Conservation (phyloP, 1,140 invertebrate genomes). For the Phenacoccus solenopsis region DNA sequence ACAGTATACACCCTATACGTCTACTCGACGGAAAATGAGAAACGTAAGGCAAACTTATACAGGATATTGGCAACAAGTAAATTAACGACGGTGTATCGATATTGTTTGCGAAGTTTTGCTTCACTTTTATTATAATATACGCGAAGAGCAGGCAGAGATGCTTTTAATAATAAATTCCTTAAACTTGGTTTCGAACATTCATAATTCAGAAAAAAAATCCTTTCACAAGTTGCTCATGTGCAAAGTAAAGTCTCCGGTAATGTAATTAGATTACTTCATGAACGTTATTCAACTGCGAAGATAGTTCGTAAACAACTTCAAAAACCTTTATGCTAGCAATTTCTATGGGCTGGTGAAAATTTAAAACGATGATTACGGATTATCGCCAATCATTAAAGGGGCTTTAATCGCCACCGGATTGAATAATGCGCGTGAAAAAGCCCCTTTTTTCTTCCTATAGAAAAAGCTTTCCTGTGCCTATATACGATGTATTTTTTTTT, state of each 20-base stretch:
- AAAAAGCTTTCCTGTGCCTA: background rate
- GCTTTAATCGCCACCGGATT: no score
- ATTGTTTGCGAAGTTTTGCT: background rate
- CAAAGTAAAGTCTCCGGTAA: background rate
- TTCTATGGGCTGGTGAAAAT: background rate
- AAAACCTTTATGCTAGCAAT: background rate
- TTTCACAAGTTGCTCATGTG: background rate
- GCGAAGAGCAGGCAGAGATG: background rate
- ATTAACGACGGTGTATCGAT: background rate
- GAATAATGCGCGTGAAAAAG: background rate
- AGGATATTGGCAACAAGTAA: background rate
- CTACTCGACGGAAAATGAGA: no score
- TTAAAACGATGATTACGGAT: slow-evolving; percentile 2
- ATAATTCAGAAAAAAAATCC: background rate
- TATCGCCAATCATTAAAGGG: background rate
- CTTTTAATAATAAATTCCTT: slow-evolving; percentile 3
- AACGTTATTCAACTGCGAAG: background rate
- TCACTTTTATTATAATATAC: no score
- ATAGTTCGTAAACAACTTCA: background rate
- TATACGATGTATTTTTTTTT: no score
- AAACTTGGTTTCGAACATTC: background rate
- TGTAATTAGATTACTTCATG: background rate
- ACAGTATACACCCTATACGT: no score
- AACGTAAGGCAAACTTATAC: background rate
- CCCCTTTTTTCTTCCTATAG: background rate